Evolutionary conservation across 2,113 vertebrate species (phyloP).

Genomic region (Nothobranchius furzeri): DNA sequence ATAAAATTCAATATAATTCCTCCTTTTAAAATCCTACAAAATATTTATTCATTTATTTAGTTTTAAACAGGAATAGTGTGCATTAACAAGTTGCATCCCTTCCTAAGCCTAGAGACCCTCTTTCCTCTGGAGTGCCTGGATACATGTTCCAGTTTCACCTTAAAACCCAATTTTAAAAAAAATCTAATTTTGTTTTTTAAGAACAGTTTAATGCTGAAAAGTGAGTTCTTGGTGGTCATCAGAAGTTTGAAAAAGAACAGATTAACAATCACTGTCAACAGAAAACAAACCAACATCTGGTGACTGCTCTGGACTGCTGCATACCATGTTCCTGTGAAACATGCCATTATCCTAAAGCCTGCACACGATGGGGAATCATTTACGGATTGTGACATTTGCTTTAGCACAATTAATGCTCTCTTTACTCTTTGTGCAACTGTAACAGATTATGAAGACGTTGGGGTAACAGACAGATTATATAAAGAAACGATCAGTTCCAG

Average conservation of each 20-base stretch:
- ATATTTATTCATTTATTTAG: conserved; percentile 6
- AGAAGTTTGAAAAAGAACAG: conserved; percentile 18
- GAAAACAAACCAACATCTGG: background rate
- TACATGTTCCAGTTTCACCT: background rate
- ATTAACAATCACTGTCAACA: conserved; percentile 28
- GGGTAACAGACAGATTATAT: conserved; percentile 30
- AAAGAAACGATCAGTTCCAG: conserved; percentile 37
- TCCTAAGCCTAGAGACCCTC: background rate
- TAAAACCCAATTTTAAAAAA: conserved; percentile 4
- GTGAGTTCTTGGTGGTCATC: conserved; percentile 8
- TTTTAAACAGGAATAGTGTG: conserved; percentile 4
- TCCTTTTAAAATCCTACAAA: conserved; percentile 8
- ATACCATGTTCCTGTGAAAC: conserved; percentile 16
- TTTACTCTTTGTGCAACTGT: conserved; percentile 40
- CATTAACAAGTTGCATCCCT: background rate
- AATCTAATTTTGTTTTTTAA: background rate
- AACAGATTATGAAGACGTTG: conserved; percentile 40
- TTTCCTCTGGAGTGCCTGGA: background rate
- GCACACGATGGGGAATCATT: conserved; percentile 38
- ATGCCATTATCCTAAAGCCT: conserved; percentile 43
- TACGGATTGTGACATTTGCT: conserved; percentile 52
- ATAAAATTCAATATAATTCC: conserved; percentile 19
- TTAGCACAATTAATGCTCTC: conserved; percentile 44
- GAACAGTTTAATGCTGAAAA: conserved; percentile 38
- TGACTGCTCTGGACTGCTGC: conserved; percentile 10